A percentile compares a stretch with the other conserved stretches of the same genome.
These are phyloP conservation scores for Tenthredo mesomela DNA, from an alignment of 2,888 invertebrate genomes.

Conservation along the genomic window DNA sequence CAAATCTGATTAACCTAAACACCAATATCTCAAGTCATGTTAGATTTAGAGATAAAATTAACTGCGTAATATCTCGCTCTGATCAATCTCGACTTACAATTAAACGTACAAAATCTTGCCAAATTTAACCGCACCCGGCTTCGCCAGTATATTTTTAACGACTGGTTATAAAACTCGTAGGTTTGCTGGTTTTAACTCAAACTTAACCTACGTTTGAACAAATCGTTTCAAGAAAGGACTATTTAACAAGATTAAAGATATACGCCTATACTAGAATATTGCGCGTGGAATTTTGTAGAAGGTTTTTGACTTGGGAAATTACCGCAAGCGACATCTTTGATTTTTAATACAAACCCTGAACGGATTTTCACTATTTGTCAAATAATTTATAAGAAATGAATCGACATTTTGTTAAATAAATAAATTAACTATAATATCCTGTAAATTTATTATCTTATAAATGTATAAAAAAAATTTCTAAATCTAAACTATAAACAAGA, in stretches of 20 bases:
- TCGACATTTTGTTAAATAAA: not conserved
- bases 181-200: not conserved
- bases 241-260: not conserved
- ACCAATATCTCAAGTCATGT: constrained; percentile 2
- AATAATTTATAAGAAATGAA: not conserved
- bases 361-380: not conserved
- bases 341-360: not conserved
- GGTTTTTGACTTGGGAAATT: not conserved
- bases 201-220: constrained; percentile 38
- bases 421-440: too few species aligned
- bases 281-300: constrained; percentile 6
- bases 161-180: not conserved
- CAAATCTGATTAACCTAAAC: not conserved
- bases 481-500: too few species aligned
- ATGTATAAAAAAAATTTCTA: too few species aligned
- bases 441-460: too few species aligned
- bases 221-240: constrained; percentile 14
- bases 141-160: constrained; percentile 1
- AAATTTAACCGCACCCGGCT: not conserved
- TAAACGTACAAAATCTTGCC: not conserved
- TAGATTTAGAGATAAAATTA: not conserved
- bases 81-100: constrained; percentile 17
- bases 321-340: not conserved
- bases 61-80: not conserved
- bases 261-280: not conserved